phyloP scores from a whole-genome alignment of 1,140 invertebrate genomes.

The Sminthurides bifidus region DNA sequence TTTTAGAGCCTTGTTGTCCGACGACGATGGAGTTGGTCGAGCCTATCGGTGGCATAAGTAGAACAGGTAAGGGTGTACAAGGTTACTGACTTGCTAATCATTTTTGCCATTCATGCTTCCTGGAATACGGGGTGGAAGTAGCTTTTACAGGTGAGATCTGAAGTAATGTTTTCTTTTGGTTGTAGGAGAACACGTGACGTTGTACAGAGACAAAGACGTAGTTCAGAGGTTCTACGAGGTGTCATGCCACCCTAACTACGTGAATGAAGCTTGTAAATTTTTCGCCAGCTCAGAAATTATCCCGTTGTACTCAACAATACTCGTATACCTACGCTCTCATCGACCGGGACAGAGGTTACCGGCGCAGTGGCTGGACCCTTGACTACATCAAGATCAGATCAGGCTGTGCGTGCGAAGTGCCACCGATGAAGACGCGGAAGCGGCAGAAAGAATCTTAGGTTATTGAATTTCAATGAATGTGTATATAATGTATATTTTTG shows the following conservation, averaged over 20 bases:
- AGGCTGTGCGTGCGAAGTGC: conserved; percentile 67
- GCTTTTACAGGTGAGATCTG: neutral
- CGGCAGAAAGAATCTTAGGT: neutral
- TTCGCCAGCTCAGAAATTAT: conserved; percentile 55
- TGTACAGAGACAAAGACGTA: conserved; percentile 33
- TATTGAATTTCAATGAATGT: neutral
- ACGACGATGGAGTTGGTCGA: conserved; percentile 59
- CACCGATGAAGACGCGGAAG: neutral
- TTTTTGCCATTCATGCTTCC: neutral
- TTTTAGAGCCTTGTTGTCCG: conserved; percentile 54
- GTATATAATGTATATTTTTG: neutral
- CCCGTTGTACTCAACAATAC: conserved; percentile 67
- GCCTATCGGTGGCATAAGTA: conserved; percentile 61
- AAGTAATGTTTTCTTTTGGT: neutral
- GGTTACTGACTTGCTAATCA: neutral
- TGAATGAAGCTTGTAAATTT: conserved; percentile 61
- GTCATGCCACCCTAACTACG: conserved; percentile 56
- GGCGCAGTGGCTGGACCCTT: conserved; percentile 49
- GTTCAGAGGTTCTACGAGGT: conserved; percentile 60
- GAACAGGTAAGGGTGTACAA: conserved; percentile 31
- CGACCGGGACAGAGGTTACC: conserved; percentile 18
- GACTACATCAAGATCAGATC: conserved; percentile 69
- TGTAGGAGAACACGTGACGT: conserved; percentile 25
- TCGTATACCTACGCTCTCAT: conserved; percentile 72
- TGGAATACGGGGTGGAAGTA: neutral